Conservation (phyloP, 2,113 vertebrate genomes). For the Antigone vipio region DNA sequence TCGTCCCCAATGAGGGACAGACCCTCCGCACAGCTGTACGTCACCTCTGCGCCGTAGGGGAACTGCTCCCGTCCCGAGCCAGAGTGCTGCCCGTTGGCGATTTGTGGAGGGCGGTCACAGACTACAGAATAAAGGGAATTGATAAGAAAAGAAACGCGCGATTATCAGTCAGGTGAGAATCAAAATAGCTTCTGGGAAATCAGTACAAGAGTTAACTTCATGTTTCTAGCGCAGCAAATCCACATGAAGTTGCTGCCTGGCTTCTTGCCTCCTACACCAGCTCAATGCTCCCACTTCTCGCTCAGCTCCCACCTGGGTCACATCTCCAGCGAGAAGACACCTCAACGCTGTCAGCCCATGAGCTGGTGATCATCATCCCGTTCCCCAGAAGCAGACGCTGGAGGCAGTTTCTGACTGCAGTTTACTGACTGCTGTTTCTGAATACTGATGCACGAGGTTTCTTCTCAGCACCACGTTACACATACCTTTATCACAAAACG, state of each 20-base stretch:
- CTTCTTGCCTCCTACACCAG: background rate
- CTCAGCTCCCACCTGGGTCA: background rate
- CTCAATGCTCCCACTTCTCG: background rate
- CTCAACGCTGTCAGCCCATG: background rate
- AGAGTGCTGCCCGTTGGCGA: background rate
- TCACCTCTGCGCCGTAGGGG: background rate
- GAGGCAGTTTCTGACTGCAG: background rate
- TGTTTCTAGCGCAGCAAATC: accelerated
- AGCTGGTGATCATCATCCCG: accelerated
- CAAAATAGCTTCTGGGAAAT: background rate
- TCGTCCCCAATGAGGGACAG: background rate
- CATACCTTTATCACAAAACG: constrained; percentile 47
- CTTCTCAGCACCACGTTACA: accelerated
- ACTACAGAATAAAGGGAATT: background rate
- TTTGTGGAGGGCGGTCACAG: background rate
- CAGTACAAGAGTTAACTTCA: background rate
- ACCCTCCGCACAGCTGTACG: background rate
- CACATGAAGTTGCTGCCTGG: background rate
- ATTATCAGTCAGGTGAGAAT: background rate
- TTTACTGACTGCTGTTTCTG: background rate
- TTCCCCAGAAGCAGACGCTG: background rate
- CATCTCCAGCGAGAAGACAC: background rate
- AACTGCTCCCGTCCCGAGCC: accelerated
- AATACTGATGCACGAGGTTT: accelerated
- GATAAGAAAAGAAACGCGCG: accelerated